Base-by-base conservation (phyloP, 2,888 invertebrate species). In the Watsonalla cultraria region DNA sequence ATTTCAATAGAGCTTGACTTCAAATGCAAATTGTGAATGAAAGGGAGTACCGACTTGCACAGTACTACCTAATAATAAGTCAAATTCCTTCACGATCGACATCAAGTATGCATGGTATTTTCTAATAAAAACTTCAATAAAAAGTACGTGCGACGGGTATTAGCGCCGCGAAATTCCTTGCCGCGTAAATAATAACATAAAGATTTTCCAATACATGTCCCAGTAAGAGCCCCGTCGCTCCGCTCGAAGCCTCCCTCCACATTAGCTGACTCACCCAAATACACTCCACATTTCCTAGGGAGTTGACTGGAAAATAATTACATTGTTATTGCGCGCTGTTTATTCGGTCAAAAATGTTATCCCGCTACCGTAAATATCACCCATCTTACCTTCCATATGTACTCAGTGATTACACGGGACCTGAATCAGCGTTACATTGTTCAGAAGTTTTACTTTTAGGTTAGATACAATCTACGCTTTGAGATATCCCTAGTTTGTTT, bases 101-200 rank as follows among this genome's bases (percentile, higher is more conserved):
- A 73, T 61, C 63, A 64, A 73, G 71, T 72, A 71, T 76, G 72
- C 69, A 66, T 68, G 80, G 82, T 80, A 86, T 85, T 83, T 85
- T 82, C 72, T 78, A 82, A 86, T 86, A 84, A 84, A 82, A 84
- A 84, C 78, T 79, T 84, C 78, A 76, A 82, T 80, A 79, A 67
- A 77, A 81, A 80, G 77, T 80, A 83, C 77, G 66, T 66, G 72
- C 70, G 83, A 80, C 75, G 80, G 81, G 81, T 84, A 85, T 85
- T 83, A 84, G 76, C 77, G 78, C 70, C 67, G 66, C 74, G 74
- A 79, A 82, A 80, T 84, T 81, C 79, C 75, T 72, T 66, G 67
- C 72, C 68, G 78, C 77, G 78, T 82, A 82, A 82, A 86, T 86
- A 86, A 86, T 84, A 85, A 84, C 80, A 80, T 78, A 82, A 83